These are phyloP conservation scores for Cochlearius cochlearius DNA, from an alignment of 2,113 vertebrate species.

Conservation along the genomic window DNA sequence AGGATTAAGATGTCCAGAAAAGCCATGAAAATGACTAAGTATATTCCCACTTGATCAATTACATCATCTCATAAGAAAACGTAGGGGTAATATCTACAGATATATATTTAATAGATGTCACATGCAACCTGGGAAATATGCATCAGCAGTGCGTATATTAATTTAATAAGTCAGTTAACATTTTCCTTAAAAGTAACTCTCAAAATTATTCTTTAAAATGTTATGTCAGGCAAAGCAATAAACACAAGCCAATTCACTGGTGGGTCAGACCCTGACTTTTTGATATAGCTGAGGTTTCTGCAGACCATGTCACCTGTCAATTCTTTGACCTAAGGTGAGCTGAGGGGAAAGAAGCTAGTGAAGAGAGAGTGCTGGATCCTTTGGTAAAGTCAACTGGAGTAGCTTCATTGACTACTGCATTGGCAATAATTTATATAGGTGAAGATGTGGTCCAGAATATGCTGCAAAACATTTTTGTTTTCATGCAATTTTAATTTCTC, in stretches of 20 bases:
- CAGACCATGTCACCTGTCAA: neutral
- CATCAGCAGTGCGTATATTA: neutral
- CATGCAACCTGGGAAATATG: neutral
- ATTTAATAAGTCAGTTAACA: neutral
- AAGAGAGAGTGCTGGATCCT: neutral
- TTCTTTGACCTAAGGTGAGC: neutral
- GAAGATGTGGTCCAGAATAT: neutral
- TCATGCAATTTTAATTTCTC: neutral
- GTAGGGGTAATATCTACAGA: neutral
- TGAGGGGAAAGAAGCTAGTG: neutral
- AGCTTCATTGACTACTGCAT: neutral
- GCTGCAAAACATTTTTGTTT: neutral
- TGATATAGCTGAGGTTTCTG: neutral
- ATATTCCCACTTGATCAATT: slow-evolving; percentile 63
- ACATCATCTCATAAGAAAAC: slow-evolving; percentile 2
- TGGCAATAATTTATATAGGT: neutral
- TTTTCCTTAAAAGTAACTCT: slow-evolving; percentile 13
- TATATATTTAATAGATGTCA: slow-evolving; percentile 21
- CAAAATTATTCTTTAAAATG: neutral
- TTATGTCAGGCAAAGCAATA: neutral
- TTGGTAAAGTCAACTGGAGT: neutral
- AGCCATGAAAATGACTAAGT: slow-evolving; percentile 36
- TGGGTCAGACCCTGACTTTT: neutral
- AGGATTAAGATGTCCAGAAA: slow-evolving; percentile 50
- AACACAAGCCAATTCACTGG: neutral